A percentile compares a stretch with the other conserved stretches of the same genome.
Conservation (phyloP, 1,140 invertebrate species). For the Eurosta solidaginis region DNA sequence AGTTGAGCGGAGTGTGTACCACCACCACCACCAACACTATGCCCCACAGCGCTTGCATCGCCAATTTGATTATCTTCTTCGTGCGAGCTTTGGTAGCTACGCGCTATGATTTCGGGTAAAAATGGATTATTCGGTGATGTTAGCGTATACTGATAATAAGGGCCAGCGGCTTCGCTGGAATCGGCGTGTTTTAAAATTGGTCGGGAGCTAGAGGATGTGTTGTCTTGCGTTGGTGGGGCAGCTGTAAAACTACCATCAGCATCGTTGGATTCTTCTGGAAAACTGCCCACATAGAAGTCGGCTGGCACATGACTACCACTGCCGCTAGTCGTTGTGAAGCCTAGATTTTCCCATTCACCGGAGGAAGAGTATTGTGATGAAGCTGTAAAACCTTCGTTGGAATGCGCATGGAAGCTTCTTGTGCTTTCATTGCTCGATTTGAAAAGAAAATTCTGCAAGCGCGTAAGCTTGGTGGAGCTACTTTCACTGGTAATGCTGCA, state of each 20-base stretch:
- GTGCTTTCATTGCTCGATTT: conserved; percentile 56
- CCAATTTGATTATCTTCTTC: conserved; percentile 35
- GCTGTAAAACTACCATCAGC: neutral
- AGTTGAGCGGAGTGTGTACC: conserved; percentile 46
- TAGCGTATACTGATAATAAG: conserved; percentile 55
- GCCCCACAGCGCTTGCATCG: conserved; percentile 29
- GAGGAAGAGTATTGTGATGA: conserved; percentile 56
- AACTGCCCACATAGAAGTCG: conserved; percentile 44
- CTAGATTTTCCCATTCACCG: conserved; percentile 54
- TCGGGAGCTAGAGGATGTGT: conserved; percentile 31
- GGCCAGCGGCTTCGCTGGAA: conserved; percentile 35
- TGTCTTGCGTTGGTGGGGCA: neutral
- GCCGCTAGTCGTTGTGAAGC: conserved; percentile 35
- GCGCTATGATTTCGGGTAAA: conserved; percentile 54
- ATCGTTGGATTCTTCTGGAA: conserved; percentile 44
- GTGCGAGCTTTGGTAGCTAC: conserved; percentile 53
- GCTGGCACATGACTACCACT: conserved; percentile 30
- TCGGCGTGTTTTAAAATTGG: conserved; percentile 22
- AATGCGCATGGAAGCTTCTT: conserved; percentile 50
- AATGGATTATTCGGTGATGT: conserved; percentile 58
- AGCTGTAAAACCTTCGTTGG: conserved; percentile 53
- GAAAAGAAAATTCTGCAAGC: conserved; percentile 55
- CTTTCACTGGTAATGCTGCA: conserved; percentile 56
- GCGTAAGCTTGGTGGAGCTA: conserved; percentile 50
- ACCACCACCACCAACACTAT: conserved; percentile 30